Evolutionary conservation across 2,113 vertebrate genomes (phyloP), one percentile per base, ranked within the genome.

Genomic region (Datnioides undecimradiatus): DNA sequence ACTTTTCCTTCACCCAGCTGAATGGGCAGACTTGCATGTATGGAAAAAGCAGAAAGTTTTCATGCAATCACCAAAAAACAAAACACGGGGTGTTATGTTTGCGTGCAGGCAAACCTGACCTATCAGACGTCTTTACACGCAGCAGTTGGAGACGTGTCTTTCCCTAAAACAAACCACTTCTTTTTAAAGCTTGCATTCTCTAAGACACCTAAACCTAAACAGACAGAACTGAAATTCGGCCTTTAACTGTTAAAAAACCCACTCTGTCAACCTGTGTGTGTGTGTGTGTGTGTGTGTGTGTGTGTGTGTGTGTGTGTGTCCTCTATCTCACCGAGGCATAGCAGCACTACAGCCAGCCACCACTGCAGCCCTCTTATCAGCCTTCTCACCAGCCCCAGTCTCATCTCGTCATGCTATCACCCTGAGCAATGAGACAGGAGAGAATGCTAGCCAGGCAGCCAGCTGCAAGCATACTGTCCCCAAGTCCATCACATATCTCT

Each of bases 391-490:
- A 85, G 89, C 85, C 71, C 72, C 85, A 71, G 84, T 79, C 92
- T 91, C 89, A 91, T 90, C 91, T 91, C 80, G 74, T 90, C 87
- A 89, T 88, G 90, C 91, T 91, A 92, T 92, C 91, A 89, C 87
- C 87, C 89, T 51, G 82, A 92, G 90, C 92, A 91, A 88, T 90
- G 88, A 93, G 89, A 93, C 92, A 84, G 86, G 83, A 87, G 83
- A 79, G 83, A 76, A 85, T 73, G 79, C 87, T 77, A 82, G 79
- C 86, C 86, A 86, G 86, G 74, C 80, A 87, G 72, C 85, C 81
- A 86, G 86, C 88, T 86, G 80, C 87, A 76, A 83, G 79, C 86
- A 59, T 68, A 79, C 90, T 89, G 80, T 93, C 88, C 85, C 70
- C 5, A 36, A 90, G 82, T 89, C 88, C 88, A 90, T 87, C 91